Evolutionary conservation across 1,140 invertebrate genomes (phyloP).

Genomic region (Drosophila subpulchrella): DNA sequence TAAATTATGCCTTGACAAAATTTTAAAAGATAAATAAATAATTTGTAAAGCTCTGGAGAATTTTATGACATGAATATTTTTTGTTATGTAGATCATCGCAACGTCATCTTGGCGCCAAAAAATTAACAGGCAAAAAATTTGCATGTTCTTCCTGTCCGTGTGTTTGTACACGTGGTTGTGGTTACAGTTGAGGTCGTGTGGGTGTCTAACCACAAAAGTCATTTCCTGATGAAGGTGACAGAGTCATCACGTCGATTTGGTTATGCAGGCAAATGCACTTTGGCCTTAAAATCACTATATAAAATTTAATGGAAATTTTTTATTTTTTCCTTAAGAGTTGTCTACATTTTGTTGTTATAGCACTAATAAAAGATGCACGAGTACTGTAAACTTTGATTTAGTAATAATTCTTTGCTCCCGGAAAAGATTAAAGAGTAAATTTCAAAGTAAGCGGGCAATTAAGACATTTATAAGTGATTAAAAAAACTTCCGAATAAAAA

Average conservation of each 20-base stretch:
- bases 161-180: conserved; percentile 15
- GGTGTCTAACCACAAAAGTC: conserved; percentile 26
- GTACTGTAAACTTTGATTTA: neutral
- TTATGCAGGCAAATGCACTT: conserved; percentile 16
- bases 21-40: too few species aligned
- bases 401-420: neutral
- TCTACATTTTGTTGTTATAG: too few species aligned
- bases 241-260: conserved; percentile 17
- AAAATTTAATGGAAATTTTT: neutral
- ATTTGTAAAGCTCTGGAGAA: too few species aligned
- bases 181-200: conserved; percentile 16
- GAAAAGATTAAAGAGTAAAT: neutral
- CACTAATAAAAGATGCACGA: neutral
- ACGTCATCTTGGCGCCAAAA: conserved; percentile 53
- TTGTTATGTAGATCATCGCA: neutral
- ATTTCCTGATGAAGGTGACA: conserved; percentile 29
- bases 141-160: conserved; percentile 7
- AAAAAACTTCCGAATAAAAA: neutral
- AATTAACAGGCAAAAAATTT: conserved; percentile 8
- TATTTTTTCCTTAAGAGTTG: neutral
- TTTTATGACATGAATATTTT: too few species aligned
- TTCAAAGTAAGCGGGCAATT: neutral
- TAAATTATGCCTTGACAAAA: too few species aligned
- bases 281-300: neutral
- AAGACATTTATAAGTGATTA: neutral